Percentiles rank a stretch among this genome's conserved stretches.
These are phyloP conservation scores for Myotis vivesi DNA, from an alignment of 2,797 vertebrate species.

Conservation along the genomic window DNA sequence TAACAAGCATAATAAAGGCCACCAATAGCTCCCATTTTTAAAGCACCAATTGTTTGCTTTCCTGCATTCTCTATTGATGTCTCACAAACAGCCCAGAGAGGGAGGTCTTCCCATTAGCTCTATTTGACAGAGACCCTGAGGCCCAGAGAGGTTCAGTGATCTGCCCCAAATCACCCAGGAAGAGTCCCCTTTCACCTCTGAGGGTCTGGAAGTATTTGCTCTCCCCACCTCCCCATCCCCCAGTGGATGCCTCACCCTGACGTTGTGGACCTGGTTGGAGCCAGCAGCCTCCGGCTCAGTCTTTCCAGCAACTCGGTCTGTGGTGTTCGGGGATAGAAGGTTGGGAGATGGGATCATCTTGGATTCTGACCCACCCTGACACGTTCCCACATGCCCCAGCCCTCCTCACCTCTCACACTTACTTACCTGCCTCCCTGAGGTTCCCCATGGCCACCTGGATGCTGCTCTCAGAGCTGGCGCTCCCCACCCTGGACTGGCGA, in stretches of 20 bases:
- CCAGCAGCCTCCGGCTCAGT: constrained; percentile 51
- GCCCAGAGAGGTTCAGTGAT: neutral
- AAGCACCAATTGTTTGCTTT: neutral
- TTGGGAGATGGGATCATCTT: neutral
- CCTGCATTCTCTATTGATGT: neutral
- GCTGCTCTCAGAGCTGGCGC: constrained; percentile 59
- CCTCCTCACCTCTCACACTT: neutral
- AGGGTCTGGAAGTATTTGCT: neutral
- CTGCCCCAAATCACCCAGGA: neutral
- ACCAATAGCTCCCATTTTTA: neutral
- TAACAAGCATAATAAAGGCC: neutral
- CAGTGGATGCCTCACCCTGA: constrained; percentile 77
- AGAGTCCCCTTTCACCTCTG: neutral
- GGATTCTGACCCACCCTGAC: neutral
- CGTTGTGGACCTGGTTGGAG: constrained; percentile 79
- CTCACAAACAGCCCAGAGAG: neutral
- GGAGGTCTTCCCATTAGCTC: neutral
- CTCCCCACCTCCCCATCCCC: neutral
- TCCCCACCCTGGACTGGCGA: constrained; percentile 44
- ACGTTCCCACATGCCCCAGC: neutral
- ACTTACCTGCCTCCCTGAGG: constrained; percentile 67
- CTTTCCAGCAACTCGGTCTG: constrained; percentile 59
- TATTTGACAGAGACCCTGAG: neutral
- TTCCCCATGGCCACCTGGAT: constrained; percentile 40
- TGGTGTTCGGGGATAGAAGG: neutral